These are phyloP conservation scores for Ibycter americanus DNA, from an alignment of 2,797 vertebrate species.

Conservation along the genomic window DNA sequence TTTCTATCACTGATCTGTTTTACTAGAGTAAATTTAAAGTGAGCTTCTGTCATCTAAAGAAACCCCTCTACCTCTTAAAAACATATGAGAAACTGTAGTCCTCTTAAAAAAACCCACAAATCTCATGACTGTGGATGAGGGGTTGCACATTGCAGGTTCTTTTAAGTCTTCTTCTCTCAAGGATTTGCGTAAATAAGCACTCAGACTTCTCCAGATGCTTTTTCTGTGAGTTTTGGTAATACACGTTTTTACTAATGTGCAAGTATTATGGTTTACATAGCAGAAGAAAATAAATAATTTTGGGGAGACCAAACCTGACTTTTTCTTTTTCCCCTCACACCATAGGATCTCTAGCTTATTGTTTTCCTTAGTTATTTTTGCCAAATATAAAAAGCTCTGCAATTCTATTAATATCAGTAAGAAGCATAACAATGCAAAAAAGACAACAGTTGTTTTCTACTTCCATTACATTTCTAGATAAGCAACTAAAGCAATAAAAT, in stretches of 20 bases:
- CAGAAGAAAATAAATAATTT: neutral
- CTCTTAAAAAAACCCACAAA: neutral
- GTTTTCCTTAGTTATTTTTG: neutral
- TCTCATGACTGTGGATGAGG: neutral
- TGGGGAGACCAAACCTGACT: neutral
- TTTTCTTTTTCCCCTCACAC: neutral
- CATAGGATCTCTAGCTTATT: neutral
- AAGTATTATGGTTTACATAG: neutral
- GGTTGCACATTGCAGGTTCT: neutral
- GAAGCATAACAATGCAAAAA: neutral
- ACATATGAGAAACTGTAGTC: neutral
- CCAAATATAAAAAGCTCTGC: neutral
- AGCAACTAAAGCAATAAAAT: neutral
- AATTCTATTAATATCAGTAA: neutral
- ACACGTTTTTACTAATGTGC: fast-evolving
- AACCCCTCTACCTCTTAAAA: fast-evolving
- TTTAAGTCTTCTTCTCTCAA: neutral
- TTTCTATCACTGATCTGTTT: neutral
- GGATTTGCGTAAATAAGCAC: neutral
- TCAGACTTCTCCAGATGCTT: neutral
- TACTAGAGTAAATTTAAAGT: neutral
- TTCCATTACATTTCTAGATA: neutral
- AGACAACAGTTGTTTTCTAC: neutral
- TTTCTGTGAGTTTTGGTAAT: neutral
- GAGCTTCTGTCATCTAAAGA: neutral